phyloP scores from a whole-genome alignment of 2,888 invertebrate species.

The Archaeoteleia sp. region DNA sequence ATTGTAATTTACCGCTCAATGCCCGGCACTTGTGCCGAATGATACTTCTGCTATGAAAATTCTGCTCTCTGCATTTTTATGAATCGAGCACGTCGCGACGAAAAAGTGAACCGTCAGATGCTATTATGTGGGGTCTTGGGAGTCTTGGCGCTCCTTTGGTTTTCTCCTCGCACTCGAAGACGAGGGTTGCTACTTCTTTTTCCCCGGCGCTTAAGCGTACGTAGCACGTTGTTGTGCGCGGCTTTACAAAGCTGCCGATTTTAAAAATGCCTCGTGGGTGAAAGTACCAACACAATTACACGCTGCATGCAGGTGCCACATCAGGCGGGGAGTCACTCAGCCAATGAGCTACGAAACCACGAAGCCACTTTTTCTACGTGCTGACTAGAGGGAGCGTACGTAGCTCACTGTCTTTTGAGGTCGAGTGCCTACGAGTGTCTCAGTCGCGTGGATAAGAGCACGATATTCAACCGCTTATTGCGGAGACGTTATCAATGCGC shows the following conservation, averaged over 20 bases:
- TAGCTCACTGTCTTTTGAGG: conserved; percentile 53
- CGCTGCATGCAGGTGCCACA: conserved; percentile 21
- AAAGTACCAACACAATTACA: conserved; percentile 25
- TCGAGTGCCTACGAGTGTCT: conserved; percentile 47
- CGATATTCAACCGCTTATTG: conserved; percentile 51
- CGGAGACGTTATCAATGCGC: conserved; percentile 49
- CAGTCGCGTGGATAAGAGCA: conserved; percentile 47
- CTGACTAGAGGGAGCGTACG: conserved; percentile 37
- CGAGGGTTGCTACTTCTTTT: conserved; percentile 43
- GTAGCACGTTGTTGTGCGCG: conserved; percentile 55
- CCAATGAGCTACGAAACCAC: conserved; percentile 42
- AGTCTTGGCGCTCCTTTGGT: conserved; percentile 21
- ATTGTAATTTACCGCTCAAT: too few species aligned
- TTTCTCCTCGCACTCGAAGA: conserved; percentile 36
- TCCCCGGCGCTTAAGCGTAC: conserved; percentile 53
- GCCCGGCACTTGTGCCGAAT: conserved; percentile 5
- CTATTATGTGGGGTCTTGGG: conserved; percentile 44
- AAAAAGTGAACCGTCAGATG: conserved; percentile 53
- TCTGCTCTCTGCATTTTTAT: conserved; percentile 45
- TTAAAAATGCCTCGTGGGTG: conserved; percentile 48
- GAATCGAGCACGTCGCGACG: conserved; percentile 52
- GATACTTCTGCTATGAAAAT: conserved; percentile 33
- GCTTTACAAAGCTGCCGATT: conserved; percentile 56
- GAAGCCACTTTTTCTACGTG: conserved; percentile 37
- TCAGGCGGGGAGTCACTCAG: conserved; percentile 22